phyloP scores from a whole-genome alignment of 2,888 invertebrate species.

The Clepsis dumicolana region DNA sequence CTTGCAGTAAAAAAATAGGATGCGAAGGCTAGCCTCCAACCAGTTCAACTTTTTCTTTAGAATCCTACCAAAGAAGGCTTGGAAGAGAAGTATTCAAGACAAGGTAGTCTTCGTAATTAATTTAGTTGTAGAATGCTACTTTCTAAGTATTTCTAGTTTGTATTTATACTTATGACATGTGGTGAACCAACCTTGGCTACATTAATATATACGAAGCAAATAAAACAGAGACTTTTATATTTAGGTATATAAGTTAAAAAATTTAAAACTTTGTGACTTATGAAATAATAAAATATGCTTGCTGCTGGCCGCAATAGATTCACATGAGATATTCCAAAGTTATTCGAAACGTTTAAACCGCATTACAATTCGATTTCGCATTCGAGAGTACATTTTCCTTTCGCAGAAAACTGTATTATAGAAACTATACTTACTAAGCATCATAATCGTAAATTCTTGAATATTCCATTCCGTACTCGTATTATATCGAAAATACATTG shows the following conservation, averaged over 20 bases:
- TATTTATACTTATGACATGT: neutral
- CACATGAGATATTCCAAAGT: neutral
- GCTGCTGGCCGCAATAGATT: neutral
- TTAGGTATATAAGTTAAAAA: too few relatives aligned
- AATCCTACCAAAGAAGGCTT: conserved; percentile 3
- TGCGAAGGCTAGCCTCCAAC: neutral
- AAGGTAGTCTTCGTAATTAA: conserved; percentile 14
- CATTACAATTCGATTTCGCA: too few relatives aligned
- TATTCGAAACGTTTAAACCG: too few relatives aligned
- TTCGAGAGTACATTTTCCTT: too few relatives aligned
- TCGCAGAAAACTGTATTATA: too few relatives aligned
- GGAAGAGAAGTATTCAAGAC: conserved; percentile 5
- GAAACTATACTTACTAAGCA: too few relatives aligned
- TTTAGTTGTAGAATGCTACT: neutral
- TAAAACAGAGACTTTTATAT: neutral
- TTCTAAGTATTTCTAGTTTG: neutral
- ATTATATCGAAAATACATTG: too few relatives aligned
- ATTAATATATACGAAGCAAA: neutral
- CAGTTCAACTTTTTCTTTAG: conserved; percentile 1
- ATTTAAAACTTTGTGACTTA: neutral
- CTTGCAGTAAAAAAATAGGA: too few relatives aligned
- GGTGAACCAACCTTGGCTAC: neutral
- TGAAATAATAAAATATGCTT: neutral
- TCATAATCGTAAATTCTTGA: too few relatives aligned
- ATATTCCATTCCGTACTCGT: too few relatives aligned